Conservation (phyloP, 2,888 invertebrate genomes). For the Digitonthophagus gazella region DNA sequence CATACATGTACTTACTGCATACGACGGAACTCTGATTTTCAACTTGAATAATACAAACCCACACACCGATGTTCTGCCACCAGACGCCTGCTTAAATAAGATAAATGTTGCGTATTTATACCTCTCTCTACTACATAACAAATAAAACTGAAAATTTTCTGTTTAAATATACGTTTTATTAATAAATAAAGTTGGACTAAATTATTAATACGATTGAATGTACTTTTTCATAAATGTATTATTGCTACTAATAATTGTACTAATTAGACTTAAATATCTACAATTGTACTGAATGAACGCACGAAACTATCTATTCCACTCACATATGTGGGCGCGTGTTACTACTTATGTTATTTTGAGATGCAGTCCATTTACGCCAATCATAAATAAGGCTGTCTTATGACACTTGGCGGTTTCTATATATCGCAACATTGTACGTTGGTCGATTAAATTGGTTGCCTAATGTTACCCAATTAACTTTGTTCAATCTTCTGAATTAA, state of each 20-base stretch:
- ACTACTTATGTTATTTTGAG: neutral
- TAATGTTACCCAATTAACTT: neutral
- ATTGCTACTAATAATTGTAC: neutral
- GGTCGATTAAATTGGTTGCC: too few species aligned
- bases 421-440: neutral
- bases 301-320: too few species aligned
- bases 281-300: neutral
- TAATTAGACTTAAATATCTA: neutral
- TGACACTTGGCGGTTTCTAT: neutral
- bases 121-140: too few species aligned
- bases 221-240: neutral
- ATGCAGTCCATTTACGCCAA: neutral
- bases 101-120: too few species aligned
- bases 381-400: neutral
- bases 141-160: too few species aligned
- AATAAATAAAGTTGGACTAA: too few species aligned
- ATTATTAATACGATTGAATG: neutral
- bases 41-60: neutral
- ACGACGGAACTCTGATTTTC: neutral
- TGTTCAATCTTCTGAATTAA: neutral
- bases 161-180: too few species aligned
- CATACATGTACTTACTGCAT: neutral
- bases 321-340: neutral
- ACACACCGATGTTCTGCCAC: neutral
- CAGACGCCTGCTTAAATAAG: neutral